These are phyloP conservation scores for Cossypha caffra DNA, from an alignment of 2,797 vertebrate genomes.

Conservation along the genomic window DNA sequence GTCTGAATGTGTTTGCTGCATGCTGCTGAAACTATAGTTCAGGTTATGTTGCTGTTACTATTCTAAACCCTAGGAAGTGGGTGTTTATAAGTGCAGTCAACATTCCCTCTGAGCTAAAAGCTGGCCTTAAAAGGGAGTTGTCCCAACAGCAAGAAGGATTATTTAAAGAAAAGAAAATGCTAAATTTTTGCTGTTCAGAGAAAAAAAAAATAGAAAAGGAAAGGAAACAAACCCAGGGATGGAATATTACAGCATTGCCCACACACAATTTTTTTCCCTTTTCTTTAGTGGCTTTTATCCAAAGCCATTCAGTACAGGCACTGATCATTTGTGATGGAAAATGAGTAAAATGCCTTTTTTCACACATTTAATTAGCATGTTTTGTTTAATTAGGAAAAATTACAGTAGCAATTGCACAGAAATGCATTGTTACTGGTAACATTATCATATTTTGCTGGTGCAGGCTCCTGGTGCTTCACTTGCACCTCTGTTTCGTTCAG, in stretches of 20 bases:
- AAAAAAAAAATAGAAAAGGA: not conserved
- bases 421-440: not conserved
- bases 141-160: conserved; percentile 46
- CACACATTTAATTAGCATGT: not conserved
- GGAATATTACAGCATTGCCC: not conserved
- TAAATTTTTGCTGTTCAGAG: conserved; percentile 5
- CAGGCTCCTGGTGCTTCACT: not conserved
- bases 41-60: conserved; percentile 60
- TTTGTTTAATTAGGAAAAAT: not conserved
- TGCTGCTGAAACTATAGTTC: conserved; percentile 29
- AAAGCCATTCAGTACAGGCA: not conserved
- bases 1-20: not conserved
- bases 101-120: conserved; percentile 54
- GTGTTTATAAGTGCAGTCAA: conserved; percentile 65
- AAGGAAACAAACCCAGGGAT: not conserved
- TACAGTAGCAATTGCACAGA: not conserved
- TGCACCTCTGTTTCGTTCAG: not conserved
- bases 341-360: not conserved
- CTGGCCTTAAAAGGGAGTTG: conserved; percentile 64
- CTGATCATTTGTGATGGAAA: not conserved
- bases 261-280: not conserved
- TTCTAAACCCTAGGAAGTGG: conserved; percentile 65
- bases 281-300: not conserved
- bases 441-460: not conserved
- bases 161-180: conserved; percentile 61